Conservation (phyloP, 1,140 invertebrate genomes). For the Leptonema lineaticorne region DNA sequence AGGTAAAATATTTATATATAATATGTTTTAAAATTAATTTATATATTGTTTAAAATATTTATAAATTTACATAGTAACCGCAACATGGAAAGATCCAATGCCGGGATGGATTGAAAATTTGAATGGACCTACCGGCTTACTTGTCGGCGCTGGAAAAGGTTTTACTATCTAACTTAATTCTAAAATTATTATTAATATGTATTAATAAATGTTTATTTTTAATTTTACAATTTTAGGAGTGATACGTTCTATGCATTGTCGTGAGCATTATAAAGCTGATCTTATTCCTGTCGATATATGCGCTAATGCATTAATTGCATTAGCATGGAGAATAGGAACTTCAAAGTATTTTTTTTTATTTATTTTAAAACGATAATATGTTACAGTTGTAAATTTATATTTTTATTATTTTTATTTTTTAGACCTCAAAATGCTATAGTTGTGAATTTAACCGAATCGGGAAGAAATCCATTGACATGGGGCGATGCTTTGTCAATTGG, state of each 20-base stretch:
- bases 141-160: conserved; percentile 80
- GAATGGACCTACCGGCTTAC: conserved; percentile 85
- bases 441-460: conserved; percentile 63
- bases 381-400: neutral
- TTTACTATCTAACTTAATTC: neutral
- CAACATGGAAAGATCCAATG: conserved; percentile 69
- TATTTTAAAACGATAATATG: neutral
- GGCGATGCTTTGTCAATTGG: conserved; percentile 72
- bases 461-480: conserved; percentile 71
- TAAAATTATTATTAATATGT: neutral
- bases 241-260: conserved; percentile 63
- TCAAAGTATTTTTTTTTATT: conserved; percentile 45
- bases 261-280: conserved; percentile 64
- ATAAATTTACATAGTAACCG: conserved; percentile 58
- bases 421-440: conserved; percentile 52
- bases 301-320: conserved; percentile 75
- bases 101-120: conserved; percentile 93
- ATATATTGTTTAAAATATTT: conserved; percentile 49
- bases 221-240: conserved; percentile 47
- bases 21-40: conserved; percentile 44
- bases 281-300: conserved; percentile 81
- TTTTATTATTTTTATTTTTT: conserved; percentile 34
- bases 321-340: conserved; percentile 68
- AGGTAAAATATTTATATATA: conserved; percentile 58
- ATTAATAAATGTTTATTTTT: neutral